These are phyloP conservation scores for Lutjanus argentimaculatus DNA, from an alignment of 2,797 vertebrate genomes.

Conservation along the genomic window DNA sequence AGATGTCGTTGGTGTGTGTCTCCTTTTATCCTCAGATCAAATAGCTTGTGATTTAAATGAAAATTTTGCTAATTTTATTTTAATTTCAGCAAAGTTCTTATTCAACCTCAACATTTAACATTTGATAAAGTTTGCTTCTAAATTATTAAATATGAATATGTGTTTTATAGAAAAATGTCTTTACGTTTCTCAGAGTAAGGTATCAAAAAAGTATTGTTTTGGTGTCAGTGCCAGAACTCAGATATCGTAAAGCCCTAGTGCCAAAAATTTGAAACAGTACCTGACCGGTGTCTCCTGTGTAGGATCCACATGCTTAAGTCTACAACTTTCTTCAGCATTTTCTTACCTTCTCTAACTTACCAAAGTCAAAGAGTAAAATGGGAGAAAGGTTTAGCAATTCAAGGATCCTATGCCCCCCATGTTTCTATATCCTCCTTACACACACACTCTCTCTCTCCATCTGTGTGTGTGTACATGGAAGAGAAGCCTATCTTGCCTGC, in stretches of 20 bases:
- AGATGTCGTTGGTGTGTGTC: too few relatives aligned
- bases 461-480: constrained; percentile 63
- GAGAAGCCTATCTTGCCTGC: constrained; percentile 86
- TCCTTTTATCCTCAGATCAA: too few relatives aligned
- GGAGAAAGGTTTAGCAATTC: constrained; percentile 70
- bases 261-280: neutral
- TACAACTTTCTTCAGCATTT: constrained; percentile 40
- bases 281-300: neutral
- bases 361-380: constrained; percentile 82
- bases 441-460: constrained; percentile 33
- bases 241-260: too few relatives aligned
- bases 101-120: too few relatives aligned
- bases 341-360: constrained; percentile 67
- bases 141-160: too few relatives aligned
- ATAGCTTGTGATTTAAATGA: too few relatives aligned
- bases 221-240: neutral
- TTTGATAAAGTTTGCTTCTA: too few relatives aligned
- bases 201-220: neutral
- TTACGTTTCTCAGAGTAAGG: too few relatives aligned
- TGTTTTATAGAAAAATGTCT: too few relatives aligned
- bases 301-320: constrained; percentile 24
- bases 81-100: too few relatives aligned
- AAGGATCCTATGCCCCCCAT: constrained; percentile 74
- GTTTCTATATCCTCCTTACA: constrained; percentile 67
- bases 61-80: too few relatives aligned